These are phyloP conservation scores for Parapristionchus giblindavisi DNA, from an alignment of 2,888 invertebrate species.

Conservation along the genomic window DNA sequence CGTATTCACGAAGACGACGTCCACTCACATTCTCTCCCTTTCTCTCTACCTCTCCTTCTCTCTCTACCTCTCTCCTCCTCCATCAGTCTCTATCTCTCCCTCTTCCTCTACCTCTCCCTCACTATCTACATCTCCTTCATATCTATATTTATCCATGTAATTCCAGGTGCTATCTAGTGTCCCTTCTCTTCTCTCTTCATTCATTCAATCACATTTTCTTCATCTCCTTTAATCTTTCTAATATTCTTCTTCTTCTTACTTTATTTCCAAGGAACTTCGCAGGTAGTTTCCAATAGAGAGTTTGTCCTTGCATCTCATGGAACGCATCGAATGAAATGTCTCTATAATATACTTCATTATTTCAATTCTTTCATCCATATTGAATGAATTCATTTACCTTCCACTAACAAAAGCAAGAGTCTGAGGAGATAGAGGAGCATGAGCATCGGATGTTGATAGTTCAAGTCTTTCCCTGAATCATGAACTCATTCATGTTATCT, in stretches of 20 bases:
- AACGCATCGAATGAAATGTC: conserved; percentile 56
- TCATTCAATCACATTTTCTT: not conserved
- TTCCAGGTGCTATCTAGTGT: not conserved
- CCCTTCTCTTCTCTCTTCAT: not conserved
- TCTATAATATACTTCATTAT: conserved; percentile 27
- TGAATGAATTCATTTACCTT: conserved; percentile 22
- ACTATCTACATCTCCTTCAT: not conserved
- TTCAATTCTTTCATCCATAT: not conserved
- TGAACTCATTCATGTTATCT: not conserved
- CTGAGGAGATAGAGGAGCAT: conserved; percentile 56
- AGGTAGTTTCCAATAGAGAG: conserved; percentile 86
- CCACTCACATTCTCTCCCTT: too few relatives aligned
- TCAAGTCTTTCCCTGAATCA: conserved; percentile 48
- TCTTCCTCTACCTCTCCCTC: too few relatives aligned
- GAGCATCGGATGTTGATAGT: conserved; percentile 59
- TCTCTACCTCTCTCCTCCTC: not conserved
- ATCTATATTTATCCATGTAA: not conserved
- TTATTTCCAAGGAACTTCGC: conserved; percentile 85
- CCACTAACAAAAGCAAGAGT: conserved; percentile 52
- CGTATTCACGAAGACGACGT: too few relatives aligned
- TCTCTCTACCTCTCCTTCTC: not conserved
- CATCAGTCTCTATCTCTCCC: not conserved
- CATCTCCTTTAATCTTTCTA: conserved; percentile 9
- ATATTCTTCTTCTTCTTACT: conserved; percentile 64
- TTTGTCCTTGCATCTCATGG: conserved; percentile 62